Base-by-base conservation (phyloP, 2,797 vertebrate species). In the Morus bassanus region DNA sequence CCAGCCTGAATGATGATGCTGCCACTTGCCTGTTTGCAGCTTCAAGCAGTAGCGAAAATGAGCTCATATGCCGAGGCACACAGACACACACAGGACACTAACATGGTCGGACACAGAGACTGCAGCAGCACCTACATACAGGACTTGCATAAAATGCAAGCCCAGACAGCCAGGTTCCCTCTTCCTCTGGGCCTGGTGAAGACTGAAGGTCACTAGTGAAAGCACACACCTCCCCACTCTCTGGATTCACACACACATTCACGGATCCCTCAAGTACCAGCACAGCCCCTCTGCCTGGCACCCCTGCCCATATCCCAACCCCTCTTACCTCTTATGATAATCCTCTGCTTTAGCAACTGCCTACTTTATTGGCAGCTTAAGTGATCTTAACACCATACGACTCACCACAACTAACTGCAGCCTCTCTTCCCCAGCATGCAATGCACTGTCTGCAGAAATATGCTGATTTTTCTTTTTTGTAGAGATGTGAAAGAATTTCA, bases 151-250 rank as follows among this genome's bases (percentile, higher is more conserved):
- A n/a, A 68, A 67, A 63, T 3, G 18, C 13, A 35, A 28, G 39
- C n/a, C 33, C 9, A 23, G 61, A 0, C 18, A 41, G n/a, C 7
- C 22, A 51, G 25, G 28, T 35, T 25, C 22, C 8, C 56, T 46
- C 15, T 9, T 59, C 16, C 37, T 69, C 45, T 22, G 9, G 23
- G 18, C 30, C 56, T 48, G 56, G 22, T 33, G 37, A 64, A 64
- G 45, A 45, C n/a, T 28, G 37, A 63, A 64, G 22, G 69, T 46
- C 45, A 57, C 16, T 27, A 33, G 18, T 35, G 50, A 51, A 64
- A 46, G 25, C 25, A 64, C 19, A 15, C 0, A 0, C 39, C 39
- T 63, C 25, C 22, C 18, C 4, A 1, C 37, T 46, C 37, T 46
- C 37, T 30, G 23, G 19, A 70, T 41, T 31, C 56, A 37, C 39